A percentile compares a stretch with the other conserved stretches of the same genome.
phyloP scores from a whole-genome alignment of 2,113 vertebrate species.

The Mobula birostris region DNA sequence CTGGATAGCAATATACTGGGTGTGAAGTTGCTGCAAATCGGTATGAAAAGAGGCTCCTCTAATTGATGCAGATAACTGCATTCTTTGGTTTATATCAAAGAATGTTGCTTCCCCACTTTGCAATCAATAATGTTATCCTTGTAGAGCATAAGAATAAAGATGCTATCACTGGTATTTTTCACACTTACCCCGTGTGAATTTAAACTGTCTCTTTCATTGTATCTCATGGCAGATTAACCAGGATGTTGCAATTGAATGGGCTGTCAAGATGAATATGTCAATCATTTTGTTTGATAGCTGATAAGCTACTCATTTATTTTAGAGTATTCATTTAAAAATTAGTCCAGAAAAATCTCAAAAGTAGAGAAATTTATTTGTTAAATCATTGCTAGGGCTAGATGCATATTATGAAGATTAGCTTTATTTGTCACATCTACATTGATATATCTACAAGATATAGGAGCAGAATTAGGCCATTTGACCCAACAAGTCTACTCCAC shows the following conservation, averaged over 20 bases:
- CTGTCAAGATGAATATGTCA: conserved; percentile 76
- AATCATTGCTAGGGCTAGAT: neutral
- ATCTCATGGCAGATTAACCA: conserved; percentile 58
- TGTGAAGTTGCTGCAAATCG: conserved; percentile 69
- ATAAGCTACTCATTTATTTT: neutral
- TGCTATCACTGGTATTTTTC: conserved; percentile 54
- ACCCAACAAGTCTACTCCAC: too few relatives aligned
- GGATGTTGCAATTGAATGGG: conserved; percentile 71
- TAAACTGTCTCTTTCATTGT: conserved; percentile 59
- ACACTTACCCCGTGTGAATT: conserved; percentile 53
- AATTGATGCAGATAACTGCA: conserved; percentile 65
- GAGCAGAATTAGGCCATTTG: too few relatives aligned
- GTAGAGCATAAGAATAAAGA: conserved; percentile 53
- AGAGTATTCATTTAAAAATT: neutral
- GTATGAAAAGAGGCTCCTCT: conserved; percentile 62
- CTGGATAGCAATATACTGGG: conserved; percentile 64
- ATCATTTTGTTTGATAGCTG: conserved; percentile 55
- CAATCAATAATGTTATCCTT: conserved; percentile 66
- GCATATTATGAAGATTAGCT: neutral
- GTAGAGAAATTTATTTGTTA: neutral
- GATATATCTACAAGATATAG: too few relatives aligned
- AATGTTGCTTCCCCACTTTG: conserved; percentile 57
- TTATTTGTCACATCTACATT: too few relatives aligned
- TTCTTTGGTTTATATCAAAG: conserved; percentile 53
- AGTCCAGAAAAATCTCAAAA: neutral